A percentile compares a stretch with the other conserved stretches of the same genome.
These are phyloP conservation scores for Polietes domitor DNA, from an alignment of 2,888 invertebrate species.

Conservation along the genomic window DNA sequence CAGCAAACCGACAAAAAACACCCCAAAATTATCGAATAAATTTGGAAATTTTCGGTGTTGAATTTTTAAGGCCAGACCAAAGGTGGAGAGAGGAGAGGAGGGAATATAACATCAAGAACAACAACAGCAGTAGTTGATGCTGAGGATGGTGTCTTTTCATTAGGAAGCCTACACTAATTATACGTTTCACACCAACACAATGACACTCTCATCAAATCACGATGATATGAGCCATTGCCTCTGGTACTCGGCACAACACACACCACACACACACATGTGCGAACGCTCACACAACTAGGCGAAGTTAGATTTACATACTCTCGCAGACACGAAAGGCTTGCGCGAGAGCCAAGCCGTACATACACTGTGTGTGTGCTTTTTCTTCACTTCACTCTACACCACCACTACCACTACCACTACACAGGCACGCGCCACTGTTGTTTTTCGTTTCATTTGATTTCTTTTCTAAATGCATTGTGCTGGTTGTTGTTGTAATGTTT, in stretches of 20 bases:
- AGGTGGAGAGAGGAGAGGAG: background rate
- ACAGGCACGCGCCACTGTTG: constrained; percentile 63
- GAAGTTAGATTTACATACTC: background rate
- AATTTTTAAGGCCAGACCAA: background rate
- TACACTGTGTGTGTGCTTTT: constrained; percentile 1
- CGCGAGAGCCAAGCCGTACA: too few species aligned
- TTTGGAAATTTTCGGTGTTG: background rate
- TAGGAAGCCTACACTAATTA: constrained; percentile 54
- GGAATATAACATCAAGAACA: background rate
- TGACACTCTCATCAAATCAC: background rate
- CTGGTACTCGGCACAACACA: too few species aligned
- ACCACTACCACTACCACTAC: constrained; percentile 56
- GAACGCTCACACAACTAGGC: too few species aligned
- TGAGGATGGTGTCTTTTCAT: constrained; percentile 34
- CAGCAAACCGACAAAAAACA: background rate
- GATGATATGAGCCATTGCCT: too few species aligned
- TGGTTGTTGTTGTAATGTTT: constrained; percentile 28
- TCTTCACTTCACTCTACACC: constrained; percentile 28
- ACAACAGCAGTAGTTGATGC: too few species aligned
- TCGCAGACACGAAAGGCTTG: too few species aligned
- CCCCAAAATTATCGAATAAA: constrained; percentile 12
- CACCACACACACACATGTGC: too few species aligned
- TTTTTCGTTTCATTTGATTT: constrained; percentile 31
- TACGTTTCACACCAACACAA: constrained; percentile 30
- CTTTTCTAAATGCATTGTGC: constrained; percentile 60